phyloP scores from a whole-genome alignment of 1,140 invertebrate species.

The Colletes latitarsis region DNA sequence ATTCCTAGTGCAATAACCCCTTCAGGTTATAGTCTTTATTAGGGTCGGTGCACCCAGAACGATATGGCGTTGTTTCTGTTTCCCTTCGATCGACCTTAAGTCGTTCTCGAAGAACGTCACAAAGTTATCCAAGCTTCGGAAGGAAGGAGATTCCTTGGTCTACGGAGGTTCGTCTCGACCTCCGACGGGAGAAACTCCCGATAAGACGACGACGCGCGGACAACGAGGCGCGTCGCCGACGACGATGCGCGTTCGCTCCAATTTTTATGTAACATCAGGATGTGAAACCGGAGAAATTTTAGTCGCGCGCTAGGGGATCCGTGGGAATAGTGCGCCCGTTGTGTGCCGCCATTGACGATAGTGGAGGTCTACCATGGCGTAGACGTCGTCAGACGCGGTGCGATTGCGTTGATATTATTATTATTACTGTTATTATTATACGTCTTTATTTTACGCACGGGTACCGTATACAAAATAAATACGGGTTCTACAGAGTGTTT shows the following conservation, averaged over 20 bases:
- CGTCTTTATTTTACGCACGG: too few relatives aligned
- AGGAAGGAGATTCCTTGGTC: too few relatives aligned
- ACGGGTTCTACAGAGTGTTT: too few relatives aligned
- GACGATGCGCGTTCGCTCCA: constrained; percentile 47
- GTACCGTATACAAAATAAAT: too few relatives aligned
- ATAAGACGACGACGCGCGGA: not conserved
- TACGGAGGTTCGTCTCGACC: not conserved
- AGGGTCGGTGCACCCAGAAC: too few relatives aligned
- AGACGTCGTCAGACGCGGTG: not conserved
- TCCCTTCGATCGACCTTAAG: too few relatives aligned
- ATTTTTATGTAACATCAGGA: constrained; percentile 70
- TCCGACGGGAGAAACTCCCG: not conserved
- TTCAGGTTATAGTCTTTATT: too few relatives aligned
- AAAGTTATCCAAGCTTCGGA: too few relatives aligned
- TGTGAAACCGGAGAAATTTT: constrained; percentile 67
- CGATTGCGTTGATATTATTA: not conserved
- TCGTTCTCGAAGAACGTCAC: too few relatives aligned
- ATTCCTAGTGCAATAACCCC: too few relatives aligned
- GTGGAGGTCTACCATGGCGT: constrained; percentile 2
- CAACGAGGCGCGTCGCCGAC: constrained; percentile 31
- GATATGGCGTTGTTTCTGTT: too few relatives aligned
- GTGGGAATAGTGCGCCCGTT: constrained; percentile 55
- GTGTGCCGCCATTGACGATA: constrained; percentile 27
- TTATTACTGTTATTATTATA: too few relatives aligned
- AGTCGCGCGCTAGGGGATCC: constrained; percentile 50